A percentile compares a stretch with the other conserved stretches of the same genome.
These are phyloP conservation scores for Arrhamphus sclerolepis DNA, from an alignment of 2,797 vertebrate species.

Conservation along the genomic window DNA sequence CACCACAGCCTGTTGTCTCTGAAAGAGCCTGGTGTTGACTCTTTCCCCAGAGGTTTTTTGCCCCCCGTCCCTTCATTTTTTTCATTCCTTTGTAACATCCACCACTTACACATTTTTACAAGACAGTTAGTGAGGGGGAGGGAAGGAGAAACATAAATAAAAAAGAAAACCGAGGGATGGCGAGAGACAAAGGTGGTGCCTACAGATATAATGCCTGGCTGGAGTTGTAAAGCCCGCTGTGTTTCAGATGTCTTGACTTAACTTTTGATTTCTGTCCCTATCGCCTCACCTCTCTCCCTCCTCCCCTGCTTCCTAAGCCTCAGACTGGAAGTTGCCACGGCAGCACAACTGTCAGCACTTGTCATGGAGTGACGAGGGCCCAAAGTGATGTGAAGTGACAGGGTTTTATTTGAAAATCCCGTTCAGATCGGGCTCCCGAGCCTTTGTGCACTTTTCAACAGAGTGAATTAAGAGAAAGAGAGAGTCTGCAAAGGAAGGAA, in stretches of 20 bases:
- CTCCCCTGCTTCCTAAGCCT: conserved; percentile 62
- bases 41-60: conserved; percentile 75
- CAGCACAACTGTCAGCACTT: conserved; percentile 83
- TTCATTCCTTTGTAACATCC: conserved; percentile 48
- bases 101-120: conserved; percentile 67
- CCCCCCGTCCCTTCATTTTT: conserved; percentile 9
- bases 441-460: conserved; percentile 40
- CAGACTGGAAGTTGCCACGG: conserved; percentile 78
- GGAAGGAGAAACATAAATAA: conserved; percentile 8
- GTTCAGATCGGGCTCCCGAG: conserved; percentile 67
- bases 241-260: conserved; percentile 66
- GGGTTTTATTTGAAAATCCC: conserved; percentile 81
- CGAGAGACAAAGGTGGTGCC: conserved; percentile 36
- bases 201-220: conserved; percentile 61
- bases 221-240: conserved; percentile 65
- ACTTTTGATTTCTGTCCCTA: conserved; percentile 61
- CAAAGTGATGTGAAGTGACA: conserved; percentile 76
- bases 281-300: conserved; percentile 39
- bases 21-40: conserved; percentile 86
- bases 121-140: conserved; percentile 30
- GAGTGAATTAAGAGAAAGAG: conserved; percentile 14
- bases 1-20: conserved; percentile 87
- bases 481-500: not conserved
- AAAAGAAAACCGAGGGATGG: conserved; percentile 16
- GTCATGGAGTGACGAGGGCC: conserved; percentile 69